A percentile compares a stretch with the other conserved stretches of the same genome.
phyloP scores from a whole-genome alignment of 1,140 invertebrate species.

The Pomacea maculata region DNA sequence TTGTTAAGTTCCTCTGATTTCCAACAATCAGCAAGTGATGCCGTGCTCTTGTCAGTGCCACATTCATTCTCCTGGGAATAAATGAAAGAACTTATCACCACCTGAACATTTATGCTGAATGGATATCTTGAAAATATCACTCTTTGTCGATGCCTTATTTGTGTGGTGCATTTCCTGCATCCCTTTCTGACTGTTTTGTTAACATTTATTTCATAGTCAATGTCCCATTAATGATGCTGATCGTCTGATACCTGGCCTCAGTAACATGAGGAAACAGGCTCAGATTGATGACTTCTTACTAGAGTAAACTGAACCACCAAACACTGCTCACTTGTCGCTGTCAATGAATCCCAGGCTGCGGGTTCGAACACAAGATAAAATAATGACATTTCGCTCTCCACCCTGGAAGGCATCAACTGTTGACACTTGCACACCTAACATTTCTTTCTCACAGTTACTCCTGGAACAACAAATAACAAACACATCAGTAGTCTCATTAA shows the following conservation, averaged over 20 bases:
- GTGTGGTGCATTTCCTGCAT: too few species aligned
- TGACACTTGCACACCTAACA: constrained; percentile 49
- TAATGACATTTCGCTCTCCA: constrained; percentile 57
- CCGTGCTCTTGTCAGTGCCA: constrained; percentile 56
- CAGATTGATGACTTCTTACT: neutral
- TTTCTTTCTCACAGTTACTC: constrained; percentile 26
- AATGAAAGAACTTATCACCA: neutral
- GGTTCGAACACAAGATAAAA: constrained; percentile 58
- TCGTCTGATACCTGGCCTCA: neutral
- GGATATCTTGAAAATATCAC: neutral
- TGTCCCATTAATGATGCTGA: too few species aligned
- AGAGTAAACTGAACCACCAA: neutral
- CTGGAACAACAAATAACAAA: constrained; percentile 14
- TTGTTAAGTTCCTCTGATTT: constrained; percentile 43
- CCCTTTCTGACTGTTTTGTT: too few species aligned
- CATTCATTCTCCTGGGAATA: constrained; percentile 52
- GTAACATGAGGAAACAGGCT: neutral
- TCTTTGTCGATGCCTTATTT: too few species aligned
- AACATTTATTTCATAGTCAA: too few species aligned
- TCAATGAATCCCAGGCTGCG: constrained; percentile 54
- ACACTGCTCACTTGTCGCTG: constrained; percentile 52
- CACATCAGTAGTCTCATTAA: too few species aligned
- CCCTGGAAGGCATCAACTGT: constrained; percentile 63
- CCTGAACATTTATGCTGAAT: neutral
- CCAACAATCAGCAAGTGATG: constrained; percentile 59